A percentile compares a stretch with the other conserved stretches of the same genome.
Evolutionary conservation across 2,113 vertebrate species (phyloP).

Genomic region (Bothrops jararaca): DNA sequence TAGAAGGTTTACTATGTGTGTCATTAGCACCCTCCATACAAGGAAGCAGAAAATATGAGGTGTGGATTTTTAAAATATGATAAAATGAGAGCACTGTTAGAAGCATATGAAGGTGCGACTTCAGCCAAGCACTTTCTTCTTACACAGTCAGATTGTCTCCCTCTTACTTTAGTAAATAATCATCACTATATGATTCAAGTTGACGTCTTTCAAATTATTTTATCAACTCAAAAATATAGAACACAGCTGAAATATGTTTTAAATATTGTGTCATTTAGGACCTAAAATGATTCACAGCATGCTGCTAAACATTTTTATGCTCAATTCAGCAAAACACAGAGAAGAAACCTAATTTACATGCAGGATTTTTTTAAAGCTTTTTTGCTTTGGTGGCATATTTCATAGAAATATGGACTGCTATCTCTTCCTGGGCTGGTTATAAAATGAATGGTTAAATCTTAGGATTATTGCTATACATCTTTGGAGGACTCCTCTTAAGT

Average conservation of each 20-base stretch:
- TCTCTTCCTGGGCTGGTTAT: background rate
- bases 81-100: conserved; percentile 75
- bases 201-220: conserved; percentile 71
- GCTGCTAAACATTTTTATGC: conserved; percentile 54
- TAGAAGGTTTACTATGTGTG: conserved; percentile 84
- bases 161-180: conserved; percentile 68
- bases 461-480: background rate
- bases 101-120: conserved; percentile 74
- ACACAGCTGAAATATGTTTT: conserved; percentile 61
- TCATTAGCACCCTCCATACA: conserved; percentile 86
- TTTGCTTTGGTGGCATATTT: conserved; percentile 32
- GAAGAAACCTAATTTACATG: conserved; percentile 50
- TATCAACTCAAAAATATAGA: conserved; percentile 64
- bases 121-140: conserved; percentile 73
- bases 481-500: background rate
- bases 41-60: conserved; percentile 76
- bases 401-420: background rate
- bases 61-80: conserved; percentile 80
- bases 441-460: background rate
- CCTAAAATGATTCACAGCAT: conserved; percentile 51
- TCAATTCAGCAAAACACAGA: conserved; percentile 39
- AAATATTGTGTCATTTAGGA: conserved; percentile 61
- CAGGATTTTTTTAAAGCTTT: conserved; percentile 21
- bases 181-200: conserved; percentile 63
- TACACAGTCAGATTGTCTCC: conserved; percentile 69